These are phyloP conservation scores for Zaprionus bogoriensis DNA, from an alignment of 2,888 invertebrate species.

Conservation along the genomic window DNA sequence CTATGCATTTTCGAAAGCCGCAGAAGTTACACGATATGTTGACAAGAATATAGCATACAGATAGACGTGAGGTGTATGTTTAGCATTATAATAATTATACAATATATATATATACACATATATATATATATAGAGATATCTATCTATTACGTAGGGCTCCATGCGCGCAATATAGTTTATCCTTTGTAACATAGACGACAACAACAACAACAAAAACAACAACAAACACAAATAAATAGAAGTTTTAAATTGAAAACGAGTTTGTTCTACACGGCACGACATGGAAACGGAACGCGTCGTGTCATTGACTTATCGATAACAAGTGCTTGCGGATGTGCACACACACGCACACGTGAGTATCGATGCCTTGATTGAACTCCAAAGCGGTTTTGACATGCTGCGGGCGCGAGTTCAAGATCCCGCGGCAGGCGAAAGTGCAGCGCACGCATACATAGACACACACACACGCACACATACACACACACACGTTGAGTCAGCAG, in stretches of 20 bases:
- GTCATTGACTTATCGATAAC: constrained; percentile 6
- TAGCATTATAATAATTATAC: constrained; percentile 11
- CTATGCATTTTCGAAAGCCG: constrained; percentile 60
- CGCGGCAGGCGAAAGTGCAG: constrained; percentile 39
- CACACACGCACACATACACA: background rate
- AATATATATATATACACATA: constrained; percentile 34
- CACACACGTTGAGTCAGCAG: background rate
- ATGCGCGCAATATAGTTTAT: constrained; percentile 76
- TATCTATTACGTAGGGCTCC: constrained; percentile 49
- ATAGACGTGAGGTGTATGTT: constrained; percentile 27
- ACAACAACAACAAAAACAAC: constrained; percentile 35
- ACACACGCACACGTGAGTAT: constrained; percentile 18
- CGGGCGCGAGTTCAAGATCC: constrained; percentile 40
- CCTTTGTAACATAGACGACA: constrained; percentile 62
- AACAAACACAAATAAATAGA: constrained; percentile 45
- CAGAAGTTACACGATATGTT: constrained; percentile 54
- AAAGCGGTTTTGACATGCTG: constrained; percentile 9
- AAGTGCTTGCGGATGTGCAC: constrained; percentile 2
- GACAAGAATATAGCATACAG: constrained; percentile 54
- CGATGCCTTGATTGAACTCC: constrained; percentile 39
- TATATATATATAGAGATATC: constrained; percentile 19
- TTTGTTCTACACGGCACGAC: background rate
- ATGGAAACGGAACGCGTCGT: background rate
- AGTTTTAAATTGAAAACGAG: constrained; percentile 44
- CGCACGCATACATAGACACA: background rate